These are phyloP conservation scores for Allophyes oxyacanthae DNA, from an alignment of 2,888 invertebrate genomes.

Conservation along the genomic window DNA sequence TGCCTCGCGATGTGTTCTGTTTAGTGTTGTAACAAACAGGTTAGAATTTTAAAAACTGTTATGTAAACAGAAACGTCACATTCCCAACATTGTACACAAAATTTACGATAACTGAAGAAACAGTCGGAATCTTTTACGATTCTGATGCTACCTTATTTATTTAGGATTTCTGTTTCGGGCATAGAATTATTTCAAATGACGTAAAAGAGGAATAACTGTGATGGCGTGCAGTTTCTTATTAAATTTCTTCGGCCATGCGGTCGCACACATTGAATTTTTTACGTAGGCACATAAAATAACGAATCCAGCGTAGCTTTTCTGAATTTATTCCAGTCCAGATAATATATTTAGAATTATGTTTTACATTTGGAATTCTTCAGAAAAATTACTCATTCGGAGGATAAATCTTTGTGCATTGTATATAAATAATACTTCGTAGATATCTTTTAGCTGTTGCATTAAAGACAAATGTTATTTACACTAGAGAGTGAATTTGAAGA, in stretches of 20 bases:
- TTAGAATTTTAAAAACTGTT: constrained; percentile 30
- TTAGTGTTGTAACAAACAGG: constrained; percentile 35
- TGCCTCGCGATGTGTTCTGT: constrained; percentile 33
- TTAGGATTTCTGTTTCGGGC: constrained; percentile 42
- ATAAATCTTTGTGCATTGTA: constrained; percentile 21
- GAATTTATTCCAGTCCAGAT: constrained; percentile 9
- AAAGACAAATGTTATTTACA: constrained; percentile 34
- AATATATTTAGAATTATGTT: constrained; percentile 2
- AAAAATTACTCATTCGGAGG: constrained; percentile 20
- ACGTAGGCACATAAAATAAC: constrained; percentile 7
- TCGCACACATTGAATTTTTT: constrained; percentile 48
- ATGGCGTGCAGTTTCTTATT: constrained; percentile 47
- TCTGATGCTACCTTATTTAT: constrained; percentile 41
- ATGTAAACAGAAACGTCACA: constrained; percentile 42
- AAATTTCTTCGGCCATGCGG: constrained; percentile 33
- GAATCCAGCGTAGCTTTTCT: constrained; percentile 16
- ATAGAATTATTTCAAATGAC: constrained; percentile 27
- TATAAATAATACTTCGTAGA: constrained; percentile 2
- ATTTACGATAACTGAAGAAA: constrained; percentile 42
- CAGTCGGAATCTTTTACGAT: constrained; percentile 30
- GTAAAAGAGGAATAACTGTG: constrained; percentile 23
- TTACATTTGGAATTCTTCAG: constrained; percentile 10
- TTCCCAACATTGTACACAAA: constrained; percentile 24
- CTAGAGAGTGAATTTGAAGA: constrained; percentile 11
- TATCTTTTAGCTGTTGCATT: constrained; percentile 15